Evolutionary conservation across 2,797 vertebrate species (phyloP), one percentile per base, ranked within the genome.

Genomic region (Serranus cabrilla): DNA sequence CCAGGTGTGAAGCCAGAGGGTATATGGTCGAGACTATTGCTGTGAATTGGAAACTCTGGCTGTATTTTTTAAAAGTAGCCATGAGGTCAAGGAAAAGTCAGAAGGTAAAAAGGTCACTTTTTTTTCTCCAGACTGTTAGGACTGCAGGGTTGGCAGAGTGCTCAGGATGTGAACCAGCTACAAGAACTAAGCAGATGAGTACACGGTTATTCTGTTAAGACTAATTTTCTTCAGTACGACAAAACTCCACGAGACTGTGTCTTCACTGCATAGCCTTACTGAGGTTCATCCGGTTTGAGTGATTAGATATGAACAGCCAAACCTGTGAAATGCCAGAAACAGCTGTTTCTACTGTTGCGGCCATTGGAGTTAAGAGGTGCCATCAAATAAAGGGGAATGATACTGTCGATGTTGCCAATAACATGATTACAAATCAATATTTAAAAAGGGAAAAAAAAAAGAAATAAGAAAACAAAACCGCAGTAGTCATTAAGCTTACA

Each of bases 401-500:
- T 80, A 50, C 72, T 40, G 82, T 91, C 73, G 90, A 70, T 82
- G 77, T 82, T 76, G 74, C 64, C 85, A 88, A 87, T 91, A 91
- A 87, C 81, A 84, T 52, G 70, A 80, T 80, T 86, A 87, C 49
- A 92, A 90, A 87, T 89, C 80, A 87, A 84, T 61, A 65, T 54
- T 43, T 25, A 50, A 25, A 52, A 37, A 16, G 37, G 17, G 58
- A 27, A 12, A 16, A 11, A 69, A 74, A 57, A 51, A 66, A 69
- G 23, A 23, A 61, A 62, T 1, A 45, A 58, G 70, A 83, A 11
- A 85, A 68, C 17, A 70, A 87, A 91, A 91, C 76, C 56, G 86
- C 88, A 95, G 92, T 94, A 94, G 94, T 95, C 92, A 87, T 92
- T 89, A 89, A 86, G 87, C 87, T 89, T 91, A 93, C 87, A 91